phyloP scores from a whole-genome alignment of 2,888 invertebrate genomes.

The Caenorhabditis japonica region DNA sequence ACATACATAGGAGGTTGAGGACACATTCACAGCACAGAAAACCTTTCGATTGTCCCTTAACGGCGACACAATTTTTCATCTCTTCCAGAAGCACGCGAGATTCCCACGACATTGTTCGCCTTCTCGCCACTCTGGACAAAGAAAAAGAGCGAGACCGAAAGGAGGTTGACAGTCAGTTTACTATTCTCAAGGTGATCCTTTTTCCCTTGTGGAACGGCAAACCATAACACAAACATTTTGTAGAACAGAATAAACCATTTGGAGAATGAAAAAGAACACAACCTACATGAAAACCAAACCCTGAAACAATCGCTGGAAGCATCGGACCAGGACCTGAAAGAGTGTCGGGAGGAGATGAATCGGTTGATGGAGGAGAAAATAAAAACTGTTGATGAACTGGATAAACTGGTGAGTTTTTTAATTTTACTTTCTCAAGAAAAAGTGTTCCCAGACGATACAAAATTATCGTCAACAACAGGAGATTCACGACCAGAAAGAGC shows the following conservation, averaged over 20 bases:
- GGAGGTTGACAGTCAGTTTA: conserved; percentile 61
- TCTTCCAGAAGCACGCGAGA: conserved; percentile 53
- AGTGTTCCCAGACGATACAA: conserved; percentile 59
- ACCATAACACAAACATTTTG: no score
- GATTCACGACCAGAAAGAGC: conserved; percentile 56
- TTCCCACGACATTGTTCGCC: conserved; percentile 59
- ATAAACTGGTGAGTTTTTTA: conserved; percentile 33
- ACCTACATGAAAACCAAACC: conserved; percentile 18
- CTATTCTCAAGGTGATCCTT: conserved; percentile 54
- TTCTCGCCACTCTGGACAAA: conserved; percentile 54
- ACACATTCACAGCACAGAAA: no score
- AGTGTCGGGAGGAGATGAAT: conserved; percentile 39
- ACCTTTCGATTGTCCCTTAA: no score
- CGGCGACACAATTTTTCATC: no score
- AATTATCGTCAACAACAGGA: conserved; percentile 54
- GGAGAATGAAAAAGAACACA: conserved; percentile 44
- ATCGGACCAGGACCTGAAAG: conserved; percentile 31
- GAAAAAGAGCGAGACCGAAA: conserved; percentile 60
- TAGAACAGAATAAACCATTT: conserved; percentile 50
- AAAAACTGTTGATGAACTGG: conserved; percentile 29
- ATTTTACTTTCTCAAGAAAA: no score
- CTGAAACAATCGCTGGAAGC: conserved; percentile 31
- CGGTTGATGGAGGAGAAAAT: conserved; percentile 45
- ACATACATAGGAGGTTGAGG: no score
- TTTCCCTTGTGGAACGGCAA: neutral